phyloP scores from a whole-genome alignment of 2,888 invertebrate genomes.

The Nematopogon swammerdamellus region DNA sequence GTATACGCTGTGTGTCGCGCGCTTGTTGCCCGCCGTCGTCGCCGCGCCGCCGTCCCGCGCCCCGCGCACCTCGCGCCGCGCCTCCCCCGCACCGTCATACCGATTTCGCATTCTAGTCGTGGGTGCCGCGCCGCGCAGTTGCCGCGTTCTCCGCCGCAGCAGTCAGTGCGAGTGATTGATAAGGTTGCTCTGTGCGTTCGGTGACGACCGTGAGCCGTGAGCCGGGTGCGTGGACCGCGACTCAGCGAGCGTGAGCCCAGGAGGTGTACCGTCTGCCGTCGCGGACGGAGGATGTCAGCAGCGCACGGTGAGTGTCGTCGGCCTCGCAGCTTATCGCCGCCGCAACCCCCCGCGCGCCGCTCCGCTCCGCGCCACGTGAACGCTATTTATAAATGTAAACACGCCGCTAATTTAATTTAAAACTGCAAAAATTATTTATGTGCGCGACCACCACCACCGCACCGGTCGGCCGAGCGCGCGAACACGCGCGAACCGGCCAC shows the following conservation, averaged over 20 bases:
- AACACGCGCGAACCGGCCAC: too few species aligned
- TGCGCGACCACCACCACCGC: not conserved
- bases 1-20: conserved; percentile 46
- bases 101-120: conserved; percentile 54
- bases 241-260: not conserved
- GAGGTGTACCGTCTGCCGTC: not conserved
- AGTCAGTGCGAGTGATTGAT: conserved; percentile 31
- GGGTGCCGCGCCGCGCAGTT: conserved; percentile 54
- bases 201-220: conserved; percentile 47
- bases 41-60: conserved; percentile 16
- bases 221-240: too few species aligned
- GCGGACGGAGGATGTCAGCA: conserved; percentile 53
- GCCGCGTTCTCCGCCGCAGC: conserved; percentile 53
- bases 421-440: conserved; percentile 8
- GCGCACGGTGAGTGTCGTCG: conserved; percentile 48
- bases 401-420: conserved; percentile 45
- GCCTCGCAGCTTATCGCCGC: conserved; percentile 17
- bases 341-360: too few species aligned
- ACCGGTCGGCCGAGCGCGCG: too few species aligned
- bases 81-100: conserved; percentile 28
- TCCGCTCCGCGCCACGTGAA: conserved; percentile 51
- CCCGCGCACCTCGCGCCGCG: conserved; percentile 9
- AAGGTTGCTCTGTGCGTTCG: conserved; percentile 25
- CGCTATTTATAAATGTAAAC: conserved; percentile 54
- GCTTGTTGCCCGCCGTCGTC: conserved; percentile 7